phyloP scores from a whole-genome alignment of 2,888 invertebrate genomes.

The Pheosia tremula region DNA sequence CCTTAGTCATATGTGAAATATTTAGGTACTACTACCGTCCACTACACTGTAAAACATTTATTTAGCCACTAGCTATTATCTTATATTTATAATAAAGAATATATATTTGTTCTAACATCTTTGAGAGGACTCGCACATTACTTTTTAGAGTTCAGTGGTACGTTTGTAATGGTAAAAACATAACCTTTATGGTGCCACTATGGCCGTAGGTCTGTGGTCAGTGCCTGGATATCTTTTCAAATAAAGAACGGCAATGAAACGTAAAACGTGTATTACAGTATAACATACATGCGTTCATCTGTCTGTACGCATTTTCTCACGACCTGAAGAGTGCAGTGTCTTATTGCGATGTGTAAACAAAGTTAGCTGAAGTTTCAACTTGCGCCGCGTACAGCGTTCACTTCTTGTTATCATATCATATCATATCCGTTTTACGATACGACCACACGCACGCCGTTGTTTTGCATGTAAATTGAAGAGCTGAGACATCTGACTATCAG shows the following conservation, averaged over 20 bases:
- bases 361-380: constrained; percentile 49
- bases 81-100: no score
- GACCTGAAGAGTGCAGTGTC: constrained; percentile 36
- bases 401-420: constrained; percentile 52
- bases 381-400: constrained; percentile 41
- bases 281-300: background rate
- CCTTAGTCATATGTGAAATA: background rate
- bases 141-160: no score
- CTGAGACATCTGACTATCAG: background rate
- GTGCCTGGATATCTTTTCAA: no score
- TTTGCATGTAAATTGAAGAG: constrained; percentile 4
- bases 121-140: no score
- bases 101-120: no score
- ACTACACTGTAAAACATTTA: background rate
- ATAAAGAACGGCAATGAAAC: no score
- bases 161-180: no score
- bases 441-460: constrained; percentile 17
- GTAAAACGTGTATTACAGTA: no score
- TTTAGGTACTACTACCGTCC: background rate
- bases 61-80: no score
- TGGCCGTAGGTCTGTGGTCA: no score
- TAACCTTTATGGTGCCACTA: no score
- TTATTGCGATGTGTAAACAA: constrained; percentile 48
- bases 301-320: constrained; percentile 39
- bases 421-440: constrained; percentile 40